Evolutionary conservation across 2,113 vertebrate species (phyloP), one percentile per base, ranked within the genome.

Genomic region (Girardinichthys multiradiatus): DNA sequence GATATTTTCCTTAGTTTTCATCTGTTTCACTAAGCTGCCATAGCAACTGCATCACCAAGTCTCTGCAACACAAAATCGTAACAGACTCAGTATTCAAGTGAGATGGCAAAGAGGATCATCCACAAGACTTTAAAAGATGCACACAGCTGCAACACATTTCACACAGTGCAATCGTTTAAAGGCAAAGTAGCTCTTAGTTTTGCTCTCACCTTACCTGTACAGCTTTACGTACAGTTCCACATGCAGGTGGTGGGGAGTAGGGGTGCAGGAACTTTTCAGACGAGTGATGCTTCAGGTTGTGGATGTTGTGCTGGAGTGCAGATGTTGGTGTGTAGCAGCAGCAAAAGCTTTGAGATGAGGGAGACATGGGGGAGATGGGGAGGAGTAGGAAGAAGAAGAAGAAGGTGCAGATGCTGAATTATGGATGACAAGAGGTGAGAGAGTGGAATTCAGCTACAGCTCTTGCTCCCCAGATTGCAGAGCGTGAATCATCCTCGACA

Each of bases 401-500:
- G 67, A 84, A 73, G 82, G 81, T 37, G 57, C 72, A 72, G 73
- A 86, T 74, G 78, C 83, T 90, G 84, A 90, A 91, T 91, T 88
- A 90, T 92, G 85, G 86, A 92, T 92, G 91, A 83, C 78, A 9
- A 70, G 58, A 72, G 79, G 30, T 9, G 72, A 72, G 68, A 42
- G 80, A 48, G 73, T 79, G 89, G 77, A 74, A 92, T 87, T 81
- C 83, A 88, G 84, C 73, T 61, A 76, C 79, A 24, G 57, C 86
- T 72, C 60, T 84, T 54, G 83, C 85, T 89, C 84, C 72, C 84
- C 64, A 69, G 80, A 85, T 86, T 35, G 81, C 77, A 80, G 79
- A 79, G 86, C 73, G 82, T 91, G 91, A 91, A 92, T 94, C 91
- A 91, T 90, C 86, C 76, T 70, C 82, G 76, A 80, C 84, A 77